phyloP scores from a whole-genome alignment of 2,888 invertebrate species.

The Oscheius sp. region DNA sequence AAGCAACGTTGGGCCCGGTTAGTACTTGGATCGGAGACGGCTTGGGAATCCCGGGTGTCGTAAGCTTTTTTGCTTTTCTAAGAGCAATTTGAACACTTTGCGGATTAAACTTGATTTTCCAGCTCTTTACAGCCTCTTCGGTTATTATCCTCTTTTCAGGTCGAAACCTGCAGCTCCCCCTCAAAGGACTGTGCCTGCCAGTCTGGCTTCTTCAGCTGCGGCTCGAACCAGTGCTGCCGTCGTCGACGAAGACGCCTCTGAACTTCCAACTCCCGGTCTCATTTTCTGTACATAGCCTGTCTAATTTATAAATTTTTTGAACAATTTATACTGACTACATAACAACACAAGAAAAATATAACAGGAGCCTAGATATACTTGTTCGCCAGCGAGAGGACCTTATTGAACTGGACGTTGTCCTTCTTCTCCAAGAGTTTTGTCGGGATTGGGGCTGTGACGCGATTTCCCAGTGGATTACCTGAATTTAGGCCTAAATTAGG shows the following conservation, averaged over 20 bases:
- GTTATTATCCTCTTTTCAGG: slow-evolving; percentile 31
- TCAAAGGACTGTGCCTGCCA: slow-evolving; percentile 47
- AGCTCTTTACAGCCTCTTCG: too few species aligned
- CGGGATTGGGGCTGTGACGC: slow-evolving; percentile 94
- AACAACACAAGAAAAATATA: slow-evolving; percentile 14
- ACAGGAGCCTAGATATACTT: slow-evolving; percentile 63
- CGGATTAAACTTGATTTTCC: neutral
- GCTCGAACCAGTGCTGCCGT: slow-evolving; percentile 56
- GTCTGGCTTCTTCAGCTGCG: slow-evolving; percentile 48
- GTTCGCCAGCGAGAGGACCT: slow-evolving; percentile 70
- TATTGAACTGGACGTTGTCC: slow-evolving; percentile 65
- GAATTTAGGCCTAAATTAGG: slow-evolving; percentile 72
- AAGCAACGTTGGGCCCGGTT: too few species aligned
- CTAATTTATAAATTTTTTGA: slow-evolving; percentile 1
- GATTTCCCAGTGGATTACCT: slow-evolving; percentile 92
- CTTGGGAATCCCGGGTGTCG: too few species aligned
- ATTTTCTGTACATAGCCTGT: slow-evolving; percentile 29
- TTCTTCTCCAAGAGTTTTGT: slow-evolving; percentile 74
- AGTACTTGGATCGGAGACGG: too few species aligned
- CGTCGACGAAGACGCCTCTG: slow-evolving; percentile 45
- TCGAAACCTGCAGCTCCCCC: slow-evolving; percentile 46
- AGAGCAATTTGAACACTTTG: too few species aligned
- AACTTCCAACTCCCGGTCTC: neutral
- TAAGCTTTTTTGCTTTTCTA: too few species aligned
- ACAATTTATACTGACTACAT: neutral